A percentile compares a stretch with the other conserved stretches of the same genome.
These are phyloP conservation scores for Pygocentrus nattereri DNA, from an alignment of 2,797 vertebrate species.

Conservation along the genomic window DNA sequence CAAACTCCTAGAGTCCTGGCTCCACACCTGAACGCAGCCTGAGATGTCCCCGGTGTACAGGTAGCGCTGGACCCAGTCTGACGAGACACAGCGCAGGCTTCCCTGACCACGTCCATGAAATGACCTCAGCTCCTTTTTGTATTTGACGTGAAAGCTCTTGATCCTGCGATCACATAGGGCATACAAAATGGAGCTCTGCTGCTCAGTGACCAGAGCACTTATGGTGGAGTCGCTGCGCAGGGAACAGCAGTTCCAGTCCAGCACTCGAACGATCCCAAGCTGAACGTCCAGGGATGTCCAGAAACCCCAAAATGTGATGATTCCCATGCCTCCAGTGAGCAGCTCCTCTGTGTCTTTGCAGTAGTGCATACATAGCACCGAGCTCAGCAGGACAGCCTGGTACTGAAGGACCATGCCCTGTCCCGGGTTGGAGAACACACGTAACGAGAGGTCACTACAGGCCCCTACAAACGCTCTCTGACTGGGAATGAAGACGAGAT, in stretches of 20 bases:
- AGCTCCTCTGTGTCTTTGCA: slow-evolving; percentile 61
- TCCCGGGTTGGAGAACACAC: slow-evolving; percentile 44
- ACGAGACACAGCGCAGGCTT: slow-evolving; percentile 60
- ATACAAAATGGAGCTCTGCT: slow-evolving; percentile 53
- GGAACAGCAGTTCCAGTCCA: slow-evolving; percentile 46
- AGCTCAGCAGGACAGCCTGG: slow-evolving; percentile 59
- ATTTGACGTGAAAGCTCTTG: slow-evolving; percentile 51
- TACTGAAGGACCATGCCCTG: slow-evolving; percentile 11
- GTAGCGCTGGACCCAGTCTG: slow-evolving; percentile 49
- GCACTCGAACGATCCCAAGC: slow-evolving; percentile 49
- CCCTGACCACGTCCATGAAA: slow-evolving; percentile 48
- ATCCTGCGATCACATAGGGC: slow-evolving; percentile 65
- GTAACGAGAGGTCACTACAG: slow-evolving; percentile 67
- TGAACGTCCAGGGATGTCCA: slow-evolving; percentile 23
- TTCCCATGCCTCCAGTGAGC: slow-evolving; percentile 62
- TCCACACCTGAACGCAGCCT: slow-evolving; percentile 69
- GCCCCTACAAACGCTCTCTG: slow-evolving; percentile 63
- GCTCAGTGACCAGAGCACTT: slow-evolving; percentile 49
- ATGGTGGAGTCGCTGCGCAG: slow-evolving; percentile 54
- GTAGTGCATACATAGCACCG: slow-evolving; percentile 68
- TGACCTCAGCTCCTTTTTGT: slow-evolving; percentile 38
- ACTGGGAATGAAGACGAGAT: slow-evolving; percentile 44
- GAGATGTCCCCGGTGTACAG: slow-evolving; percentile 66
- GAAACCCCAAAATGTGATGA: slow-evolving; percentile 66
- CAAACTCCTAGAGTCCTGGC: slow-evolving; percentile 21